Conservation (phyloP, 2,888 invertebrate species). For the Fragum whitleyi region DNA sequence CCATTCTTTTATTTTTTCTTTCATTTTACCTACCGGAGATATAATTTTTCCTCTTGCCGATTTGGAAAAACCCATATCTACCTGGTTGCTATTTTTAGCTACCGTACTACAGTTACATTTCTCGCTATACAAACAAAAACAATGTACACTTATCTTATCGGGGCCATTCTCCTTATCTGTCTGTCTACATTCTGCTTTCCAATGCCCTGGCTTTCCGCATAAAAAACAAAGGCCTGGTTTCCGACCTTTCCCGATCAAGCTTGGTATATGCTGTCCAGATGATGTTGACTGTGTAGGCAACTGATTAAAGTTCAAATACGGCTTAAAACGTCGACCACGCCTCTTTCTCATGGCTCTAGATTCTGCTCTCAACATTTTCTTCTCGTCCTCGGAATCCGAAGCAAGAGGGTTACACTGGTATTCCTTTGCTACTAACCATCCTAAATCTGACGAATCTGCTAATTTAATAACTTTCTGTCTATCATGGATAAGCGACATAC, state of each 20-base stretch:
- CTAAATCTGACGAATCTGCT: no score
- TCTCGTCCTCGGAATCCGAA: slow-evolving; percentile 15
- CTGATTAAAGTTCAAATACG: background rate
- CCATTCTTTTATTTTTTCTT: no score
- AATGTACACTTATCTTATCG: no score
- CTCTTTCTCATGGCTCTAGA: background rate
- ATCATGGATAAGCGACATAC: slow-evolving; percentile 3
- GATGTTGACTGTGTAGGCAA: background rate
- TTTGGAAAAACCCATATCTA: no score
- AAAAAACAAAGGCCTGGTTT: slow-evolving; percentile 2
- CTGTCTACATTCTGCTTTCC: background rate
- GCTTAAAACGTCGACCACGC: background rate
- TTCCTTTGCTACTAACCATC: slow-evolving; percentile 22
- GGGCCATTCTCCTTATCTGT: no score
- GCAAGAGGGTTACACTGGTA: slow-evolving; percentile 12
- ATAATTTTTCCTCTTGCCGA: no score
- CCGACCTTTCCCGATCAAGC: no score
- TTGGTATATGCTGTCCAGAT: background rate
- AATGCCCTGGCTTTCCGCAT: background rate
- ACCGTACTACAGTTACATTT: no score
- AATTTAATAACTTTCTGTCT: no score
- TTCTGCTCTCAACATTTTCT: slow-evolving; percentile 14
- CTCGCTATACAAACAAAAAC: no score
- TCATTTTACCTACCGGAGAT: no score
- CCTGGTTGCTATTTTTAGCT: no score